These are phyloP conservation scores for Mesembrinibis cayennensis DNA, from an alignment of 2,113 vertebrate genomes.

Conservation along the genomic window DNA sequence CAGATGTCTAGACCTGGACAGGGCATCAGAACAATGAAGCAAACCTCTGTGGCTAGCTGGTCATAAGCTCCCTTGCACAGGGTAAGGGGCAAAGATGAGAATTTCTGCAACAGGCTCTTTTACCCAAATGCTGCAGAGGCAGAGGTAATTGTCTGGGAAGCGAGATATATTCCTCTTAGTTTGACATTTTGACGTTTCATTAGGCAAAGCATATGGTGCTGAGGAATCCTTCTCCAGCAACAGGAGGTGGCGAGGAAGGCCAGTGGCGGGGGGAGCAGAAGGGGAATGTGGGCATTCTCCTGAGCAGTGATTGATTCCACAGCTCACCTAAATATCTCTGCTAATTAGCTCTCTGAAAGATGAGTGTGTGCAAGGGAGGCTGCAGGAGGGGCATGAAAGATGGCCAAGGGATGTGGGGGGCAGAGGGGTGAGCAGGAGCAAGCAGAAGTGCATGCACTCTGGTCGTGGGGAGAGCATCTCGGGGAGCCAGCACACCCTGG, in stretches of 20 bases:
- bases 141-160: not conserved
- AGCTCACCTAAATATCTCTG: not conserved
- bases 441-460: not conserved
- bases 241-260: not conserved
- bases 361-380: not conserved
- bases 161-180: not conserved
- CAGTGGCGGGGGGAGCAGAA: not conserved
- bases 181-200: not conserved
- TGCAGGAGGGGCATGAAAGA: not conserved
- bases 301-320: not conserved
- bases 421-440: not conserved
- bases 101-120: not conserved
- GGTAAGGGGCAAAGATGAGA: not conserved
- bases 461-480: not conserved
- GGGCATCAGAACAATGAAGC: not conserved
- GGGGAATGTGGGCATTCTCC: not conserved
- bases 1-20: not conserved
- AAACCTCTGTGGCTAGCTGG: not conserved
- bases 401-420: fast-evolving
- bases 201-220: slow-evolving; percentile 6
- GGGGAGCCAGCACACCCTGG: not conserved
- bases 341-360: not conserved
- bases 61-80: not conserved
- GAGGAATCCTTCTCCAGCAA: not conserved
- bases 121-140: not conserved